Evolutionary conservation across 2,113 vertebrate species (phyloP), one percentile per base, ranked within the genome.

Genomic region (Otocyon megalotis): DNA sequence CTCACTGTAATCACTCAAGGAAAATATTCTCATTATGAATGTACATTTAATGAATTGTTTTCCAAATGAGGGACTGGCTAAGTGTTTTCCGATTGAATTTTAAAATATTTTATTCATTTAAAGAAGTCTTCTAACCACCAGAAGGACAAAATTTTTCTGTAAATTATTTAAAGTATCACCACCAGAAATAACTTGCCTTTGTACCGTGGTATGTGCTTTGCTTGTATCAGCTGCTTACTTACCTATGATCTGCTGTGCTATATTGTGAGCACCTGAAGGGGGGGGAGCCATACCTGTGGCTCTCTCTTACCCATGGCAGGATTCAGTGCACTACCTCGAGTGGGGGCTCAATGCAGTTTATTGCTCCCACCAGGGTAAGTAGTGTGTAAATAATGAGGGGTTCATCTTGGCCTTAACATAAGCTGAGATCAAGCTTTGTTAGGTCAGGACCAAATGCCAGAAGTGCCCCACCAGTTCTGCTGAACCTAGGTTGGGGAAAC

Each of bases 41-140:
- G 63, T 62, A 88, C 26, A 56, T n/a, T 80, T 86, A 90, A 88
- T 95, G 74, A 86, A 81, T 67, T 86, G 43, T 80, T 96, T 95
- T 80, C 93, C 35, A n/a, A 84, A n/a, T 83, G 72, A 97, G 58
- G 30, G 35, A 56, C 63, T 62, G 15, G 71, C 43, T 74, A 82
- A 96, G 43, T 89, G 28, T n/a, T 63, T 92, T 96, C 92, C 88
- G 20, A 67, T 96, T 96, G 32, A 88, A 93, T 54, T 88, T 93
- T 92, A 54, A 97, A 95, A 69, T 93, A 72, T 58, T 86, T 54
- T 43, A 63, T 50, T 74, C 56, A 53, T 89, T 81, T 80, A 86
- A 94, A 85, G 56, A 94, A 87, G 0, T 60, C 82, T 88, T 80
- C 22, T 87, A 79, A 2, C 50, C n/a, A 83, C 24, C 87, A 88